Conservation (phyloP, 2,888 invertebrate species). For the Aphrophora alni region DNA sequence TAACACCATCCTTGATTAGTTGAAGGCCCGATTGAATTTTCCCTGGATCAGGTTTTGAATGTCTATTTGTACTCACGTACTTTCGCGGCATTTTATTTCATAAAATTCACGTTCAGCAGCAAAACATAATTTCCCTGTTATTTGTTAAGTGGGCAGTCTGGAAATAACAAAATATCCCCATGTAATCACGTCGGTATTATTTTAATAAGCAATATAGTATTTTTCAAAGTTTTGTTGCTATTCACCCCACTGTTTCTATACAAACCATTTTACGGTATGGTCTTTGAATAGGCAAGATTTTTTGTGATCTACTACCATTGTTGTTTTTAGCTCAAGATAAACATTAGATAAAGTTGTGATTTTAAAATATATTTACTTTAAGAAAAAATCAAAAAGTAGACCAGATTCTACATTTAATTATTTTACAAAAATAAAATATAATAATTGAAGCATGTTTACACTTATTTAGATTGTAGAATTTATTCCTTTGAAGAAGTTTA, state of each 20-base stretch:
- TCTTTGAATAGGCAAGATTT: too few species aligned
- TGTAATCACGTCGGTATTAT: background rate
- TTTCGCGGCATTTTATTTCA: conserved; percentile 20
- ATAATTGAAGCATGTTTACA: too few species aligned
- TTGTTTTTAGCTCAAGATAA: too few species aligned
- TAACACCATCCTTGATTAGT: conserved; percentile 12
- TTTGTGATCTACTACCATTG: too few species aligned
- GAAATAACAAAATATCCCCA: conserved; percentile 26
- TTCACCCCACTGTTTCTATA: background rate
- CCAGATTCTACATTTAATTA: too few species aligned
- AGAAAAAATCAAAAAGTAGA: too few species aligned
- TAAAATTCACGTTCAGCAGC: conserved; percentile 18
- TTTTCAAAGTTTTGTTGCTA: background rate
- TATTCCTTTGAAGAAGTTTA: too few species aligned
- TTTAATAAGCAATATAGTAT: conserved; percentile 6
- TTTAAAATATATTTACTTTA: too few species aligned
- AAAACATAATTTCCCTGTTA: background rate
- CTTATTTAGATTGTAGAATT: too few species aligned
- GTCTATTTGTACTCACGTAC: conserved; percentile 7
- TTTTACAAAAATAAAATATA: too few species aligned
- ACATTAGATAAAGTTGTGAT: too few species aligned
- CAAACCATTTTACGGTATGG: background rate
- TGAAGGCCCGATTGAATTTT: conserved; percentile 14
- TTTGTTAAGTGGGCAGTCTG: background rate
- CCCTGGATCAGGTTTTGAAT: conserved; percentile 10